These are phyloP conservation scores for Auanema freiburgensis DNA, from an alignment of 2,888 invertebrate genomes.

Conservation along the genomic window DNA sequence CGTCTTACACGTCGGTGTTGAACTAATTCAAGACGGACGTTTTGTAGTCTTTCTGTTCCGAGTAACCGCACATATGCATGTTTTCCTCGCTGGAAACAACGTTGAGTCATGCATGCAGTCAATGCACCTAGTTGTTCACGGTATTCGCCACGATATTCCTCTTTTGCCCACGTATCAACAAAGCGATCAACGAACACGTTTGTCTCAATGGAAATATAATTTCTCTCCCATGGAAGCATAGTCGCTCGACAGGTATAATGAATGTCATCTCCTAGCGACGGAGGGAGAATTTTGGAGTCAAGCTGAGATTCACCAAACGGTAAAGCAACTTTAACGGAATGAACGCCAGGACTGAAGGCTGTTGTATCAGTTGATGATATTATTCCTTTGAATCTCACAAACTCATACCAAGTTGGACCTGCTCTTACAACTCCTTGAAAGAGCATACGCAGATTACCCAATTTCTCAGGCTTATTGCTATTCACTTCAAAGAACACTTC, in stretches of 20 bases:
- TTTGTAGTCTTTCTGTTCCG: slow-evolving; percentile 22
- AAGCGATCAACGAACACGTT: slow-evolving; percentile 45
- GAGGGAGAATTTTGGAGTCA: slow-evolving; percentile 45
- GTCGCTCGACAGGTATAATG: slow-evolving; percentile 33
- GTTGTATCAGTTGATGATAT: slow-evolving; percentile 28
- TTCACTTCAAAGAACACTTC: slow-evolving; percentile 40
- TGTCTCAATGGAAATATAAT: slow-evolving; percentile 24
- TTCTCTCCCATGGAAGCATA: slow-evolving; percentile 27
- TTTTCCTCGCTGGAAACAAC: slow-evolving; percentile 49
- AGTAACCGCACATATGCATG: slow-evolving; percentile 33
- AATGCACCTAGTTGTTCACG: slow-evolving; percentile 43
- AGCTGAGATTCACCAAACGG: slow-evolving; percentile 50
- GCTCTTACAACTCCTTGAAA: slow-evolving; percentile 45
- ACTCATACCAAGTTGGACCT: slow-evolving; percentile 49
- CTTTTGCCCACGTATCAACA: slow-evolving; percentile 51
- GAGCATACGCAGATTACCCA: slow-evolving; percentile 36
- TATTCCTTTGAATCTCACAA: slow-evolving; percentile 51
- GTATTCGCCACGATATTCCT: slow-evolving; percentile 34
- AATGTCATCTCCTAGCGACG: slow-evolving; percentile 41
- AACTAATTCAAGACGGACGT: slow-evolving; percentile 32
- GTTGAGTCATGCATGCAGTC: slow-evolving; percentile 38
- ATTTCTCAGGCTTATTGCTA: slow-evolving; percentile 29
- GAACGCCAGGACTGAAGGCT: slow-evolving; percentile 38
- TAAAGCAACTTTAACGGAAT: slow-evolving; percentile 36
- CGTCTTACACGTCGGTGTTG: slow-evolving; percentile 41